These are phyloP conservation scores for Cantharis nigra DNA, from an alignment of 2,888 invertebrate species.

Conservation along the genomic window DNA sequence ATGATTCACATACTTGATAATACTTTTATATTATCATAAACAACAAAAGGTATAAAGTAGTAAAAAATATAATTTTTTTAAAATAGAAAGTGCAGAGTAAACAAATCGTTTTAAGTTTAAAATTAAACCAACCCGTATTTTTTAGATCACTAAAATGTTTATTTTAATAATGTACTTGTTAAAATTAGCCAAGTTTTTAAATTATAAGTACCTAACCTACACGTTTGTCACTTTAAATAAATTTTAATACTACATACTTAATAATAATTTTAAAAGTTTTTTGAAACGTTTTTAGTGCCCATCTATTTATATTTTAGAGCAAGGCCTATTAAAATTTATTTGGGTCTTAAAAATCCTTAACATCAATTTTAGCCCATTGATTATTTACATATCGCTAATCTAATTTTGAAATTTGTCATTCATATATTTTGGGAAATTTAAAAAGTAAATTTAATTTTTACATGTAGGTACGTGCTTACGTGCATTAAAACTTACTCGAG, in stretches of 20 bases:
- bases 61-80: not conserved
- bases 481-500: not conserved
- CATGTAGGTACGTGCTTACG: not conserved
- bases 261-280: not conserved
- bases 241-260: not conserved
- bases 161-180: not conserved
- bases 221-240: not conserved
- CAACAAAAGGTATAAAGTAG: no score
- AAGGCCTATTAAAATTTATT: not conserved
- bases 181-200: not conserved
- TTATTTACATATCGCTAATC: not conserved
- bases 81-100: not conserved
- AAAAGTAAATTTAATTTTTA: not conserved
- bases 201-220: not conserved
- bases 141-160: not conserved
- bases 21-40: no score
- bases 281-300: not conserved
- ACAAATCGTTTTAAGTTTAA: not conserved
- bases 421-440: not conserved
- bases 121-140: not conserved
- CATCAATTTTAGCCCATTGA: not conserved
- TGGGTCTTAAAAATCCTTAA: not conserved
- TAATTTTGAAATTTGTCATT: not conserved
- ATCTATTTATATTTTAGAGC: not conserved
- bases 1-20: no score